Evolutionary conservation across 1,140 invertebrate species (phyloP), one percentile per base, ranked within the genome.

Genomic region (Drosophila simulans): DNA sequence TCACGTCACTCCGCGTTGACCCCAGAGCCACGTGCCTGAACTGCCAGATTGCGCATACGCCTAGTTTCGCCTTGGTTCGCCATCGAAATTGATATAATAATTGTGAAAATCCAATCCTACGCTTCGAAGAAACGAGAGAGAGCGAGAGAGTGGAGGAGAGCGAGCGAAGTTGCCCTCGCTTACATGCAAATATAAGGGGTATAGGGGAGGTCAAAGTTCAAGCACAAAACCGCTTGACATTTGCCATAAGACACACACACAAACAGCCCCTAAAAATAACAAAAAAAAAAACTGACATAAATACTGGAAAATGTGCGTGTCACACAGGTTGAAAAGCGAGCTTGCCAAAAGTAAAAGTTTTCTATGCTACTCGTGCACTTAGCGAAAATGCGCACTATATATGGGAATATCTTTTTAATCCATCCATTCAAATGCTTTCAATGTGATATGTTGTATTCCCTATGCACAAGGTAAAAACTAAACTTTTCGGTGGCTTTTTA

Each of bases 1-100:
- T 64, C 62, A 64, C 42, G 62, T 62, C 62, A 64, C 57, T 62
- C 42, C 22, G 20, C 3, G 40, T 35, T 66, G 64, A 68, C 64
- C 66, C 66, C 63, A 39, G 15, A n/a, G 66, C 27, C 69, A 72
- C 65, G 65, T 72, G 69, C 53, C 34, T 39, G 31, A 58, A 57
- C 64, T 69, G 35, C 22, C 15, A 72, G 34, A 70, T 70, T 68
- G 37, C 64, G 46, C 62, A 66, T 68, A 68, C 64, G 64, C 64
- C 62, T 35, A 57, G 51, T 40, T 55, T 74, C 34, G 43, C 49
- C 45, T 74, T 74, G 51, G 51, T 20, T 37, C 40, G 68, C 68
- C 69, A 60, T 53, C 35, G 42, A 72, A 72, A 71, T 72, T 72
- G 46, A 72, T 72, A 59, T 59, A 72, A 71, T 72, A 72, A 72